Percentiles rank a stretch among this genome's conserved stretches.
phyloP scores from a whole-genome alignment of 2,113 vertebrate genomes.

The Neolamprologus cancellatus region DNA sequence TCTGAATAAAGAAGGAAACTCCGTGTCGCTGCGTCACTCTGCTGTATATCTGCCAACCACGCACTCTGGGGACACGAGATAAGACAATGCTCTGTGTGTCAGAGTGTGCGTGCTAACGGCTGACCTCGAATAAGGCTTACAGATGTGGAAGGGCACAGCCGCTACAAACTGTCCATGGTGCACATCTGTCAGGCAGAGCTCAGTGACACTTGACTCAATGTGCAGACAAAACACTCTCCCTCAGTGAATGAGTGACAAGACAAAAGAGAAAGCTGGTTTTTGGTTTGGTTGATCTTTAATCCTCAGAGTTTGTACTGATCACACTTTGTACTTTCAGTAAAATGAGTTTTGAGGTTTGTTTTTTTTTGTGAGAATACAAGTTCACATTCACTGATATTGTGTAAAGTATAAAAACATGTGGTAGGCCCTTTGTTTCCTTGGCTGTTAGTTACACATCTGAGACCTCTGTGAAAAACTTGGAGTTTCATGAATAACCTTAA shows the following conservation, averaged over 20 bases:
- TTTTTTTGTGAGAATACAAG: neutral
- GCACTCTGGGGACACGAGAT: constrained; percentile 42
- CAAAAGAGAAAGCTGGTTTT: neutral
- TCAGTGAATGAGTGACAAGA: neutral
- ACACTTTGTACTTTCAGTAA: neutral
- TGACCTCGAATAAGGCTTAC: neutral
- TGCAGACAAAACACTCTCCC: neutral
- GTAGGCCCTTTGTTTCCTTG: neutral
- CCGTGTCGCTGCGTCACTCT: neutral
- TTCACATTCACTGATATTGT: neutral
- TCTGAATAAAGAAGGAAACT: neutral
- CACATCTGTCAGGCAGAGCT: constrained; percentile 33
- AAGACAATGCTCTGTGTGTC: neutral
- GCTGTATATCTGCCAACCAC: neutral
- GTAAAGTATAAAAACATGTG: neutral
- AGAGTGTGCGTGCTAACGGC: neutral
- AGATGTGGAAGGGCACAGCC: neutral
- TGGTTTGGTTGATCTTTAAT: neutral
- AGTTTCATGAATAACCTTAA: neutral
- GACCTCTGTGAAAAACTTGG: neutral
- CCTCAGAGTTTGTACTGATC: neutral
- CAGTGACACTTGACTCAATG: neutral
- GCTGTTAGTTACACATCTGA: neutral
- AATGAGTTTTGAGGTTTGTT: neutral
- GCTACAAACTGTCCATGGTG: constrained; percentile 15